Evolutionary conservation across 2,797 vertebrate species (phyloP), one percentile per base, ranked within the genome.

Genomic region (Stomatorhinus walkeri): DNA sequence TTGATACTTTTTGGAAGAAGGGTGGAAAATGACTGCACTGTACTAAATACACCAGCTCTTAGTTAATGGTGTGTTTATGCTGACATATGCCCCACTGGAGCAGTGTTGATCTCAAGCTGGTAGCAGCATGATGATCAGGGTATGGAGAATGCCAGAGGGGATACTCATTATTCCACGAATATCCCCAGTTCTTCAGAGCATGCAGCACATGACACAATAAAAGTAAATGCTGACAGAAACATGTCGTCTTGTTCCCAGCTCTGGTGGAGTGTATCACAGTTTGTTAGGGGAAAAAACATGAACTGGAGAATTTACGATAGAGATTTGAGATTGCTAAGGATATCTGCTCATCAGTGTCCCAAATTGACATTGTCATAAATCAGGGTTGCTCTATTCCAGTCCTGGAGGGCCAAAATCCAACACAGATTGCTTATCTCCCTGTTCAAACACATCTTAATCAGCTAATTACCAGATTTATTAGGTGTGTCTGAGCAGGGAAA

Each of bases 161-260:
- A 40, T 36, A 40, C 68, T 76, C 68, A 76, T 76, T 40, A 76
- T 36, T 76, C 68, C 32, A 76, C 14, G 32, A 40, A 16, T 76
- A 76, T 76, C 19, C 14, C 68, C 68, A 76, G 32, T 36, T 76
- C 32, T 76, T 76, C 14, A 76, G 68, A 76, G 68, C 68, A 40
- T 76, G 68, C 28, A 1, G 68, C 32, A 76, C 32, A 7, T 16
- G 32, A 40, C 68, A 76, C 32, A 19, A 76, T 76, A 40, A 76
- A 76, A 76, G 14, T 76, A 76, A 76, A 76, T 76, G 68, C 68
- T 76, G 68, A 76, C 68, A 76, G 68, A 76, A 76, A 40, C 68
- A 36, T 40, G 68, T 76, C 32, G 32, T 76, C 14, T 36, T 40
- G 32, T 76, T 76, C 68, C 32, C 68, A 76, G 61, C 61, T 28